Conservation (phyloP, 2,888 invertebrate species). For the Actias luna region DNA sequence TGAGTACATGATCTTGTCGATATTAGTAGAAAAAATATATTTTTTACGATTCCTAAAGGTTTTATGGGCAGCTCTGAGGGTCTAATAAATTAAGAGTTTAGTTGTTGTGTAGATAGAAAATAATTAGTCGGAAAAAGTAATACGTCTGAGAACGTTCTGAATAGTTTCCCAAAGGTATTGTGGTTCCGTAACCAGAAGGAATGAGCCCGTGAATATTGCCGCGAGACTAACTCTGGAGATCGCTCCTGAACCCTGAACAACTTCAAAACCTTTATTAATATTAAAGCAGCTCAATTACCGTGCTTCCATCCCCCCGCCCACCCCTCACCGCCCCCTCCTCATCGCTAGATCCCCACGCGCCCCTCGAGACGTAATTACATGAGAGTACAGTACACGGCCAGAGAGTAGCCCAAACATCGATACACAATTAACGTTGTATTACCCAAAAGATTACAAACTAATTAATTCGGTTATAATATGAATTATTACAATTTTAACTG, state of each 20-base stretch:
- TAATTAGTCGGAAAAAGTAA: too few species aligned
- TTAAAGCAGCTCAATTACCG: background rate
- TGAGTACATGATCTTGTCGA: too few species aligned
- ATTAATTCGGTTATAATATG: background rate
- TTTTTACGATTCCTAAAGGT: too few species aligned
- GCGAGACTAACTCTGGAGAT: background rate
- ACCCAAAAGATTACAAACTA: background rate
- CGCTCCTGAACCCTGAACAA: background rate
- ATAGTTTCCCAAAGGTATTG: background rate
- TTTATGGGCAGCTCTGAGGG: too few species aligned
- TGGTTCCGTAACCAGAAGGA: background rate
- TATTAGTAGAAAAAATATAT: too few species aligned
- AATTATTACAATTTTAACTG: too few species aligned
- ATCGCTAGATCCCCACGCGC: background rate
- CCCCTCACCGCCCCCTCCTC: background rate
- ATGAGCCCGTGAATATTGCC: background rate
- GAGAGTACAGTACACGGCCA: background rate
- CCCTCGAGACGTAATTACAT: background rate
- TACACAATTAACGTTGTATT: background rate
- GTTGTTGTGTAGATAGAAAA: too few species aligned
- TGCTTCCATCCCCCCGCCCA: background rate
- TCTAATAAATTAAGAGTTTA: too few species aligned
- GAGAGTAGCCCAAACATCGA: background rate
- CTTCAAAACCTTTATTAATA: background rate
- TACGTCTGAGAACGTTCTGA: background rate